Evolutionary conservation across 2,888 invertebrate genomes (phyloP).

Genomic region (Acronicta aceris): DNA sequence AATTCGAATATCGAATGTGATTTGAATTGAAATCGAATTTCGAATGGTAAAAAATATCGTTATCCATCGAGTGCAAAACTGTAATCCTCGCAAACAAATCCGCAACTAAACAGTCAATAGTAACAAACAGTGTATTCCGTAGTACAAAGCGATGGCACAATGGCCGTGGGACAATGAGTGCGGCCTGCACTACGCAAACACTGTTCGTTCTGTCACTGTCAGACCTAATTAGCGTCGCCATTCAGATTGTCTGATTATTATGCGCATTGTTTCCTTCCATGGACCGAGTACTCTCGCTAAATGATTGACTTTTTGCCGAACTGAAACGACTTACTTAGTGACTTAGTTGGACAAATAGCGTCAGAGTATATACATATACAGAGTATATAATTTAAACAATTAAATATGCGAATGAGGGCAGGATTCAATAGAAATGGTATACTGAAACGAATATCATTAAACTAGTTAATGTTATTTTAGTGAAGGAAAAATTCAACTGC

Average conservation of each 20-base stretch:
- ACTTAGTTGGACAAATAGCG: background rate
- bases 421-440: too few species aligned
- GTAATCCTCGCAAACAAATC: conserved; percentile 56
- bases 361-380: background rate
- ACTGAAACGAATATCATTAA: too few species aligned
- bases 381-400: too few species aligned
- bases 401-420: too few species aligned
- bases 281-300: conserved; percentile 41
- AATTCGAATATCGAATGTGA: background rate
- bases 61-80: conserved; percentile 36
- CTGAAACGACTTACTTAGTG: conserved; percentile 12
- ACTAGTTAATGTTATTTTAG: too few species aligned
- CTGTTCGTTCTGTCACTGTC: conserved; percentile 83
- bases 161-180: conserved; percentile 78
- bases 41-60: conserved; percentile 7
- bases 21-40: background rate
- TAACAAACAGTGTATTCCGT: conserved; percentile 68
- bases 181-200: conserved; percentile 77
- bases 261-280: conserved; percentile 83
- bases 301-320: conserved; percentile 55
- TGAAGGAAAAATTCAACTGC: too few species aligned
- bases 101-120: conserved; percentile 69
- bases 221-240: conserved; percentile 85
- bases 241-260: conserved; percentile 86
- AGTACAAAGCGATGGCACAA: conserved; percentile 79